These are phyloP conservation scores for Macropus fuliginosus DNA, from an alignment of 2,797 vertebrate genomes.

Conservation along the genomic window DNA sequence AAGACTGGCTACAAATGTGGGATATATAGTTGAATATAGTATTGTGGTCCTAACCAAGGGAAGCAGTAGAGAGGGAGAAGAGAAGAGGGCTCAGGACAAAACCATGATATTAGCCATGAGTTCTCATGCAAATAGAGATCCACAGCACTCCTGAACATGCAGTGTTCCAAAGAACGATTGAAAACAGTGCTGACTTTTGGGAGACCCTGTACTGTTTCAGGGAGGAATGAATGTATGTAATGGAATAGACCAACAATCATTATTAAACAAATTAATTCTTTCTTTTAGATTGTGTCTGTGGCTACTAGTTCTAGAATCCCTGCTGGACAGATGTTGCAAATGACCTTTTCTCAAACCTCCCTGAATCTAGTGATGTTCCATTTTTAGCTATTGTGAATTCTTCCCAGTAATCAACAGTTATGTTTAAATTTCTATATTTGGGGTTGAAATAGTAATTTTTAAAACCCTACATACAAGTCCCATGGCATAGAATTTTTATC, in stretches of 20 bases:
- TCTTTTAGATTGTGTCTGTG: neutral
- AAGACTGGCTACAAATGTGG: neutral
- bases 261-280: neutral
- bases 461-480: neutral
- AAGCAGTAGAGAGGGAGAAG: neutral
- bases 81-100: neutral
- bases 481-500: neutral
- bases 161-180: neutral
- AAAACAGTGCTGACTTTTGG: neutral
- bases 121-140: neutral
- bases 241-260: neutral
- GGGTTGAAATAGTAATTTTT: neutral
- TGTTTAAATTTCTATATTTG: neutral
- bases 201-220: neutral
- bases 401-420: neutral
- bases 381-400: neutral
- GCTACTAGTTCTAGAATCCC: neutral
- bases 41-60: neutral
- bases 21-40: neutral
- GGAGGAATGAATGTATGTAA: neutral
- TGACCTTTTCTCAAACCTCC: conserved; percentile 15
- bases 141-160: neutral
- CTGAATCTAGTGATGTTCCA: conserved; percentile 7
- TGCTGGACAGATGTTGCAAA: neutral
- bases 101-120: neutral